Conservation (phyloP, 2,113 vertebrate genomes). For the Coryphaenoides rupestris region DNA sequence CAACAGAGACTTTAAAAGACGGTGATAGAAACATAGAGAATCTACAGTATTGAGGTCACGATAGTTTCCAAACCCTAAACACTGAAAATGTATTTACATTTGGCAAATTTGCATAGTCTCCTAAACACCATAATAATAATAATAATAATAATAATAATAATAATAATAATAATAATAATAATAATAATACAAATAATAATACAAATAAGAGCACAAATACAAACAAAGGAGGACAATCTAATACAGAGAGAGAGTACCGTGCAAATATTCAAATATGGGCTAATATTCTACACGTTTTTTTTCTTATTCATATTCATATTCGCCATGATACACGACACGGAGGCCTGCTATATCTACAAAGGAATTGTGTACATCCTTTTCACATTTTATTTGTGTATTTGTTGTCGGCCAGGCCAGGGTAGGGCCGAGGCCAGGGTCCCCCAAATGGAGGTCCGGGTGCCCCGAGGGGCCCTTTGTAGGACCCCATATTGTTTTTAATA, state of each 20-base stretch:
- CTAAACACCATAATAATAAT: too few species aligned
- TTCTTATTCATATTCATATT: conserved; percentile 41
- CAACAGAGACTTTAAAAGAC: conserved; percentile 26
- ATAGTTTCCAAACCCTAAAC: conserved; percentile 43
- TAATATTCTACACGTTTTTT: conserved; percentile 44
- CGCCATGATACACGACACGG: conserved; percentile 32
- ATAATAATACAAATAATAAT: too few species aligned
- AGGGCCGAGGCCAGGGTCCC: too few species aligned
- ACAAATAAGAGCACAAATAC: conserved; percentile 63
- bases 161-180: too few species aligned
- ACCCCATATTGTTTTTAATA: too few species aligned
- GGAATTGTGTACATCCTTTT: conserved; percentile 44
- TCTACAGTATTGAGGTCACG: conserved; percentile 51
- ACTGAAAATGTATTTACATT: conserved; percentile 60
- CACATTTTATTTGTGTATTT: neutral
- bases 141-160: too few species aligned
- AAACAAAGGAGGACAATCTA: conserved; percentile 53
- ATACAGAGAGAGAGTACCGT: conserved; percentile 44
- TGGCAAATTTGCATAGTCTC: conserved; percentile 64
- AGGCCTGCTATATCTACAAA: conserved; percentile 61
- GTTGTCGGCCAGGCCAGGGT: too few species aligned
- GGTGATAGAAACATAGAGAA: conserved; percentile 25
- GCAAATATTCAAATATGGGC: conserved; percentile 48
- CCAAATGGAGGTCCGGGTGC: too few species aligned
- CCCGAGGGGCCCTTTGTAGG: too few species aligned